Evolutionary conservation across 2,113 vertebrate species (phyloP).

Genomic region (Myotis lucifugus): DNA sequence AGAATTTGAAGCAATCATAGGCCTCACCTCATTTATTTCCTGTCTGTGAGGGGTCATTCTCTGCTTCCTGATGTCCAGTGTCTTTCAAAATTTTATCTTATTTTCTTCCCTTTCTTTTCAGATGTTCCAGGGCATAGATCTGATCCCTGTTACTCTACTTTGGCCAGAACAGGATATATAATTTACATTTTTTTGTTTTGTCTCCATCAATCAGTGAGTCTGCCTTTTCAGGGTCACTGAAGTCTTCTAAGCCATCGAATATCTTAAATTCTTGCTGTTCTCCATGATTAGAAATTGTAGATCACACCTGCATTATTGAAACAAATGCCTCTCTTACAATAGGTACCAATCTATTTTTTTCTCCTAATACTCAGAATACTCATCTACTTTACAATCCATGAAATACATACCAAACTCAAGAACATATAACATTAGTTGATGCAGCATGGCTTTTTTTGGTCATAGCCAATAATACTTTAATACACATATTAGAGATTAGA

Average conservation of each 20-base stretch:
- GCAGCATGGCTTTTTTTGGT: background rate
- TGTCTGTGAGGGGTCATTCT: background rate
- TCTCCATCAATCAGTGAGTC: background rate
- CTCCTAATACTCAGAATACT: background rate
- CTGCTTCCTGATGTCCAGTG: background rate
- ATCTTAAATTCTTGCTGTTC: background rate
- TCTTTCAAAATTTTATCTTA: conserved; percentile 15
- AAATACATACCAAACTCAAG: background rate
- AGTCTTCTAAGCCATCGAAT: background rate
- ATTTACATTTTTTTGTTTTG: background rate
- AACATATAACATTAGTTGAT: background rate
- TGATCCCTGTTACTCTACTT: background rate
- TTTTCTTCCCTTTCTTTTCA: background rate
- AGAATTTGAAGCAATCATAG: background rate
- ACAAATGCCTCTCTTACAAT: background rate
- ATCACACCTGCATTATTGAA: background rate
- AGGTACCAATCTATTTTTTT: background rate
- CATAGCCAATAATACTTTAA: background rate
- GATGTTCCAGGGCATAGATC: background rate
- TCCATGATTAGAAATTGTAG: background rate
- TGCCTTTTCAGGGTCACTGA: background rate
- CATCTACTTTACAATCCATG: background rate
- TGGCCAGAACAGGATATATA: background rate
- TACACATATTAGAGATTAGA: background rate
- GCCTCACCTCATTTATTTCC: background rate